Evolutionary conservation across 2,888 invertebrate genomes (phyloP), one percentile per base, ranked within the genome.

Genomic region (Trilocha varians): DNA sequence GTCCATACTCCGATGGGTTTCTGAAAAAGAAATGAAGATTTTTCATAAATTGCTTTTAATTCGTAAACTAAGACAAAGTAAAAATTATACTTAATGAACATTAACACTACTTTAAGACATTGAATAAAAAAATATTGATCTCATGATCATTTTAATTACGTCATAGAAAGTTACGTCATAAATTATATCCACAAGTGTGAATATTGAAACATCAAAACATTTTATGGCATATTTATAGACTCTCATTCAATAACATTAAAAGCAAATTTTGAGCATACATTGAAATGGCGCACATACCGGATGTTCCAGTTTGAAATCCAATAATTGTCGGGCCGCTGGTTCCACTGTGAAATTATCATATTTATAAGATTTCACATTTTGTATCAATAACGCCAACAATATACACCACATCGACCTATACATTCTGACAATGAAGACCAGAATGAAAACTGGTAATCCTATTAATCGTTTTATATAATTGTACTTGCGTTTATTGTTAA

Each of bases 1-100:
- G 95, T 91, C 45, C 93, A 72, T 3, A 87, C 66, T 3, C 87
- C 86, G 9, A 87, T 76, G 2, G 84, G 77, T 43, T 65, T 67
- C 88, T 88, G 59, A 34, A 75, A 82, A 42, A 34, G 40, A 14
- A 16, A 39, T 17, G 14, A 34, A 42, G 16, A n/a, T n/a, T n/a
- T n/a, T n/a, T n/a, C n/a, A n/a, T n/a, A n/a, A n/a, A n/a, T n/a
- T n/a, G n/a, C n/a, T n/a, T n/a, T n/a, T n/a, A n/a, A n/a, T n/a
- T n/a, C n/a, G n/a, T n/a, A n/a, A n/a, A n/a, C n/a, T n/a, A n/a
- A n/a, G n/a, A n/a, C n/a, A n/a, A n/a, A n/a, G n/a, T n/a, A n/a
- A n/a, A n/a, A n/a, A n/a, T n/a, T n/a, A n/a, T n/a, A n/a, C n/a
- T n/a, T n/a, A n/a, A n/a, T n/a, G n/a, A n/a, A n/a, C n/a, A n/a